phyloP scores from a whole-genome alignment of 2,113 vertebrate genomes.

The Nothocercus julius region DNA sequence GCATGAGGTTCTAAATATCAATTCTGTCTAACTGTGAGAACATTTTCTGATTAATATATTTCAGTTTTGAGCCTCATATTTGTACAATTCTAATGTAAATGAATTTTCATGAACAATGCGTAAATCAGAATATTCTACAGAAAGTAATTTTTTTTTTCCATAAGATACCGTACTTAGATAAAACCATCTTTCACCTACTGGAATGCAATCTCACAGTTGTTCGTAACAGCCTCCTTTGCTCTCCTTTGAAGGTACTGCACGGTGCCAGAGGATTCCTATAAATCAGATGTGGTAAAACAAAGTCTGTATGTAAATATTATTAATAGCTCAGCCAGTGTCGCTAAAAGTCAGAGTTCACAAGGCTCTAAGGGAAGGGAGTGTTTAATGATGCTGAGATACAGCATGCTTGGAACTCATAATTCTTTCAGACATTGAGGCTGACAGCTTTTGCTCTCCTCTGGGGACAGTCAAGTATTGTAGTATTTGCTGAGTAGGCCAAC shows the following conservation, averaged over 20 bases:
- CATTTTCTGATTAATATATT: background rate
- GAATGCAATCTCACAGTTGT: background rate
- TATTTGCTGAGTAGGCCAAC: background rate
- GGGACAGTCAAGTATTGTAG: background rate
- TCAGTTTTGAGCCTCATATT: background rate
- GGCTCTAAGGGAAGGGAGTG: background rate
- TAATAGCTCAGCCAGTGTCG: background rate
- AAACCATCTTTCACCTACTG: rapidly evolving
- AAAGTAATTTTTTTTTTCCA: background rate
- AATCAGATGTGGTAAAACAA: background rate
- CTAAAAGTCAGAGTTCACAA: background rate
- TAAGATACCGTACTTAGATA: background rate
- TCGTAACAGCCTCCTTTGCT: background rate
- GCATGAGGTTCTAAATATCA: background rate
- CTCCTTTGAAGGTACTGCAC: background rate
- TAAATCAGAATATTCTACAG: background rate
- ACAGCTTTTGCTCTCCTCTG: background rate
- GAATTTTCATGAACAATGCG: background rate
- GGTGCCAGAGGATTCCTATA: background rate
- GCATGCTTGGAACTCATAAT: background rate
- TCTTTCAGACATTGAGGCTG: background rate
- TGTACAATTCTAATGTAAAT: background rate
- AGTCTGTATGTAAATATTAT: background rate
- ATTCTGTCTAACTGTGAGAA: background rate
- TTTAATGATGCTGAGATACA: background rate